Evolutionary conservation across 2,888 invertebrate species (phyloP).

Genomic region (Amblyjoppa fuscipennis): DNA sequence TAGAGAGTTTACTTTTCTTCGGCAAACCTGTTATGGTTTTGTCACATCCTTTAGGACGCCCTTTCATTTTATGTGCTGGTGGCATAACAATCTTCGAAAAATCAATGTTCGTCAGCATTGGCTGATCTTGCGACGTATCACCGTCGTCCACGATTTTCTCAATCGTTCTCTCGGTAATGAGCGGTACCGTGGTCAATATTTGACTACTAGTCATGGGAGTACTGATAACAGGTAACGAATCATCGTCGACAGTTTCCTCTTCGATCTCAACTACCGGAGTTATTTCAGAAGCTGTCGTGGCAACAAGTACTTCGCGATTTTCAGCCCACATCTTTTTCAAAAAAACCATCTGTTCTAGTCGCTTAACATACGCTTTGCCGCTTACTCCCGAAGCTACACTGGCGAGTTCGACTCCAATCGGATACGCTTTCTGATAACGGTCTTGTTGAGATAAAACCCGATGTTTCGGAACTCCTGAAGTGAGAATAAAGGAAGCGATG

Average conservation of each 20-base stretch:
- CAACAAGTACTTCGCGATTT: background rate
- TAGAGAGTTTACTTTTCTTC: background rate
- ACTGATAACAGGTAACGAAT: background rate
- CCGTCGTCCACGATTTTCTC: background rate
- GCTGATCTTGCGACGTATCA: background rate
- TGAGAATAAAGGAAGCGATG: background rate
- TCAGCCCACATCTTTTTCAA: background rate
- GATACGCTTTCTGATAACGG: conserved; percentile 23
- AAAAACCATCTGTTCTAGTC: background rate
- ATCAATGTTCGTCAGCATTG: background rate
- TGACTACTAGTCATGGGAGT: background rate
- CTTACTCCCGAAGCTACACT: conserved; percentile 6
- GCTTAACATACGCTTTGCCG: background rate
- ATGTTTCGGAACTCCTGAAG: background rate
- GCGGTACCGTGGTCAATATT: background rate
- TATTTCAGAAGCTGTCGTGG: background rate
- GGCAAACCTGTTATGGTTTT: conserved; percentile 1
- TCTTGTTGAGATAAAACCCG: conserved; percentile 29
- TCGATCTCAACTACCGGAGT: background rate
- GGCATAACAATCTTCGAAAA: conserved; percentile 12
- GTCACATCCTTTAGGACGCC: conserved; percentile 17
- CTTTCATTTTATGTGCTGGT: conserved; percentile 19
- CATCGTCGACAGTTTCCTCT: background rate
- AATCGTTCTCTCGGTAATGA: background rate
- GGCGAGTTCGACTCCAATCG: background rate